phyloP scores from a whole-genome alignment of 2,888 invertebrate species.

The Athetis lepigone region DNA sequence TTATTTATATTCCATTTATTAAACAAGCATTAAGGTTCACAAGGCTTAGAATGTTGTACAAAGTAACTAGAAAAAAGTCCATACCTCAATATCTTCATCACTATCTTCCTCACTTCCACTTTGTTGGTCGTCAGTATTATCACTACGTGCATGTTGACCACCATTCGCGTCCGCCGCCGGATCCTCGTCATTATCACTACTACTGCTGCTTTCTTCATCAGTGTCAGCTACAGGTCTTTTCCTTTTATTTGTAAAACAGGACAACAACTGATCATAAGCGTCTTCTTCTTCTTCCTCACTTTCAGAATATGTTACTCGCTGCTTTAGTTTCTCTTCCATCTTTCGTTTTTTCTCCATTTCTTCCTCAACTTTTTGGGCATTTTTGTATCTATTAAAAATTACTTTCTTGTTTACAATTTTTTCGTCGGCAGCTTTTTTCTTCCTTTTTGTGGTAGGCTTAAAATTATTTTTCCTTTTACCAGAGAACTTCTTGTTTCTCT shows the following conservation, averaged over 20 bases:
- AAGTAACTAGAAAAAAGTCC: neutral
- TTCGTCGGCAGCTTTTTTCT: conserved; percentile 72
- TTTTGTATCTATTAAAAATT: conserved; percentile 87
- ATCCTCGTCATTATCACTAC: conserved; percentile 44
- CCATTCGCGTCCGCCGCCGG: conserved; percentile 22
- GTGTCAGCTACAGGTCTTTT: conserved; percentile 71
- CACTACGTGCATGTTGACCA: conserved; percentile 3
- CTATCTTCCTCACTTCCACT: conserved; percentile 29
- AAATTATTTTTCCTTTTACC: conserved; percentile 72
- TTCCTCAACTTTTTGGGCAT: conserved; percentile 86
- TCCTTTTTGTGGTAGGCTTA: conserved; percentile 73
- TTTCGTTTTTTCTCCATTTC: conserved; percentile 82
- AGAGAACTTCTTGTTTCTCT: conserved; percentile 75
- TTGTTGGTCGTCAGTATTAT: conserved; percentile 16
- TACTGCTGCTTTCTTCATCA: conserved; percentile 72
- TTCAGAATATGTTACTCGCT: conserved; percentile 83
- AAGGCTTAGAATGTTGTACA: neutral
- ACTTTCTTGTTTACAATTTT: conserved; percentile 81
- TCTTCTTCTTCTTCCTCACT: conserved; percentile 88
- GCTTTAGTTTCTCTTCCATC: conserved; percentile 78
- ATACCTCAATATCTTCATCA: conserved; percentile 60
- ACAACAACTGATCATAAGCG: conserved; percentile 87
- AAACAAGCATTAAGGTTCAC: neutral
- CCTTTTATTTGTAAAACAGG: conserved; percentile 81
- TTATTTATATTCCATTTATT: neutral